Base-by-base conservation (phyloP, 64 coral and sea anemone species). In the Montipora foliosa region DNA sequence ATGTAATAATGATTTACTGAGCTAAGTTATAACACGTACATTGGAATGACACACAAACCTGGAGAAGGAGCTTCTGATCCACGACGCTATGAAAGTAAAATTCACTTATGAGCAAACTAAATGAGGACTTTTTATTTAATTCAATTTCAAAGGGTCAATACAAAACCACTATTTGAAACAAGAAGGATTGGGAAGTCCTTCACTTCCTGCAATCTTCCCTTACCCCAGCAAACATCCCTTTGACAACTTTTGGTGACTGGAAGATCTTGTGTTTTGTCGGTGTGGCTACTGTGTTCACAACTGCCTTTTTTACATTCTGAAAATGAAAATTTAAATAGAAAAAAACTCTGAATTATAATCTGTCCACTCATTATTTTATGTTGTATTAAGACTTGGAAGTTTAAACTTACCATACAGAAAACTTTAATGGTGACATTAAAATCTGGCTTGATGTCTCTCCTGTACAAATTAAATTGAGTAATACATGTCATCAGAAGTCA, bases 251-350 rank as follows among this genome's bases (percentile, higher is more conserved):
- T 11, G 95, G 95, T 48, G 95, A 96, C 81, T 90, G 87, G 46
- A 96, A 96, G 47, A 96, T 83, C 68, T 96, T 96, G 81, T 84
- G 78, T 29, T 96, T 96, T 71, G 79, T 81, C 8, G 91, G 71
- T 44, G 87, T 90, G 37, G 87, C 13, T 48, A 74, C 6, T 6
- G 83, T 44, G 17, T 14, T 51, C 19, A 90, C 47, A 17, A 87
- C 37, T 17, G 80, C 72, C 77, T 97, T 97, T 50, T 97, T 93
- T 1, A 97, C 95, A 94, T 97, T 94, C 95, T 97, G 89, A 66
- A 94, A 88, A 87, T 12, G 14, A 16, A 64, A 17, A 16, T 12
- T 12, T 12, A 12, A 64, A 64, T 64, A 12, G 2, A 57, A 57
- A 6, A 57, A 57, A 57, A 6, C 37, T 37, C 37, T 37, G 37